Base-by-base conservation (phyloP, 1,140 invertebrate species). In the Lasioglossum albipes region DNA sequence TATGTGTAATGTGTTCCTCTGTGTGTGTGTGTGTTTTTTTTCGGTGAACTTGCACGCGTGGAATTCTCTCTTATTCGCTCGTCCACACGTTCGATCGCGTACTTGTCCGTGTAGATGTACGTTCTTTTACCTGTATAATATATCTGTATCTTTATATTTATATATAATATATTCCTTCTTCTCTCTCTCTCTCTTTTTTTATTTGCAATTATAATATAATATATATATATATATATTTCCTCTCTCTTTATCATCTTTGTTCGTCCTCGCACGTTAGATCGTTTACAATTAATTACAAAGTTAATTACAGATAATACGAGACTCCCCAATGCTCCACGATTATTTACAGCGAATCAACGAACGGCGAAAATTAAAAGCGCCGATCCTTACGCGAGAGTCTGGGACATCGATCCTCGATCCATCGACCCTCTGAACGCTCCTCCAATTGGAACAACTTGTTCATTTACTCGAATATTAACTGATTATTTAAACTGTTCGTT, bases 231-330 rank as follows among this genome's bases (percentile, higher is more conserved):
- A 83, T 83, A 84, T 74, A 85, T 83, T 64, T 84, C 70, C 31
- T 62, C 57, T 78, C 49, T 74, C 59, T 74, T 42, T 45, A 59
- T 41, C 12, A 16, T 75, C 52, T 45, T 45, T 74, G 64, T 69
- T 79, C 65, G n/a, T 75, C 31, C 27, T 49, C 71, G 45, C 45
- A 31, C 68, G 16, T 79, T 67, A 42, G 45, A 82, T 82, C 69
- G 78, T 78, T 75, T 52, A 74, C 70, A 65, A 59, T 79, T 77
- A 85, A 85, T 86, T 86, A 85, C 84, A 86, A 86, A 86, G 59
- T 86, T 85, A 85, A 74, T 85, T 86, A 86, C 80, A 80, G 80
- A 79, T 64, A 82, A 84, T 66, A 74, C 52, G 22, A 73, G 75
- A 52, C 18, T 70, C 27, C 41, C 16, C 31, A 18, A 75, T 49